Conservation (phyloP, 2,888 invertebrate species). For the Eurois occulta region DNA sequence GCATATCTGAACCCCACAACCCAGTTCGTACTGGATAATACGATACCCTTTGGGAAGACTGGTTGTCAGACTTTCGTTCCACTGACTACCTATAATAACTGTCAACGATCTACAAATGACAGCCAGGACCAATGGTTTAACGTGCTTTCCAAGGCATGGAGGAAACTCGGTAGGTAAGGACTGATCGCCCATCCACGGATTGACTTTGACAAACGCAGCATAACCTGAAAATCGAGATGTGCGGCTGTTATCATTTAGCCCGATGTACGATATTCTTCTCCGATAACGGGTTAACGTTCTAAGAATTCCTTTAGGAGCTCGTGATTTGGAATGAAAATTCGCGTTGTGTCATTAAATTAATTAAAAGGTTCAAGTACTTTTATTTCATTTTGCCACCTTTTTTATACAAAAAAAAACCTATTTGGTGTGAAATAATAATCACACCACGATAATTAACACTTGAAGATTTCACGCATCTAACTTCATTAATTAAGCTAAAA, state of each 20-base stretch:
- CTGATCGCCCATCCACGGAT: too few relatives aligned
- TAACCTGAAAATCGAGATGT: not conserved
- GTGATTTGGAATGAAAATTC: not conserved
- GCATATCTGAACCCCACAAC: too few relatives aligned
- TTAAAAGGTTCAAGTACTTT: not conserved
- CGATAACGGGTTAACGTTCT: too few relatives aligned
- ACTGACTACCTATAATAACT: too few relatives aligned
- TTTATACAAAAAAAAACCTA: not conserved
- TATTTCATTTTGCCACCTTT: not conserved
- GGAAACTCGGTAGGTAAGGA: too few relatives aligned
- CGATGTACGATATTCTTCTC: not conserved
- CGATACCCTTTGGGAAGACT: too few relatives aligned
- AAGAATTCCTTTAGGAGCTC: too few relatives aligned
- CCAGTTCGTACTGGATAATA: too few relatives aligned
- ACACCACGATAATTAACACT: not conserved
- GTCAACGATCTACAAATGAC: too few relatives aligned
- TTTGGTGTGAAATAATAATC: not conserved
- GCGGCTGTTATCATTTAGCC: not conserved
- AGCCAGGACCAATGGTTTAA: too few relatives aligned
- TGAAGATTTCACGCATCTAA: not conserved
- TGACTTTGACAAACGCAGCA: not conserved
- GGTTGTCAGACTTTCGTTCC: too few relatives aligned
- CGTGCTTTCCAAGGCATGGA: too few relatives aligned
- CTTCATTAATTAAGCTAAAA: slow-evolving; percentile 37
- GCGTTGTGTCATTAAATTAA: not conserved